Base-by-base conservation (phyloP, 2,888 invertebrate species). In the Lutraria lutraria region DNA sequence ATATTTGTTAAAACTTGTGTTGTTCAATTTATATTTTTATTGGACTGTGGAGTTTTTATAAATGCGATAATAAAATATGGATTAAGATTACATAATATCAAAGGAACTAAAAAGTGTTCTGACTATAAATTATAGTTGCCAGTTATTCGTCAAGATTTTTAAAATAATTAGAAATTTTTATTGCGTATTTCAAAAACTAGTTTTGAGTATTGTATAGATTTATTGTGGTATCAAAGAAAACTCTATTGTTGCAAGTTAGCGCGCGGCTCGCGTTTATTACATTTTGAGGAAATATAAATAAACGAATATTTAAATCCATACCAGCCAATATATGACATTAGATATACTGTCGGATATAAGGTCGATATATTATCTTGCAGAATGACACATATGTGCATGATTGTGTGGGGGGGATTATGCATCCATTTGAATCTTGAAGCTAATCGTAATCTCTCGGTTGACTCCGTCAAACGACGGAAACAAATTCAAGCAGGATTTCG, bases 151-250 rank as follows among this genome's bases (percentile, higher is more conserved):
- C 85, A 85, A 82, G 85, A 63, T 81, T 81, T 68, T 53, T 53
- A 85, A 87, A 89, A 89, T 89, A 88, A 89, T 89, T 89, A 85
- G 87, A 89, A 81, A 82, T 85, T 87, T 85, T 89, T 89, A 89
- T 89, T 85, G 89, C 85, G n/a, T 76, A 87, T 87, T 89, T 87
- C 72, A 63, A 88, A 87, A 89, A 83, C 60, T 79, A 76, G 52
- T 52, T 82, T 85, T 83, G 53, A 80, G 81, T 83, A 83, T 79
- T 53, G 79, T 53, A 88, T 87, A 88, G 89, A 89, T 91, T 91
- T 89, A 91, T 88, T 43, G 15, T 21, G 43, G 86, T 89, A 88
- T 91, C 91, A 91, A 91, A 90, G 88, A 54, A 63, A 81, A 54
- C 29, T 52, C 83, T 15, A 86, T 90, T 90, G 90, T 90, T 83